Evolutionary conservation across 1,140 invertebrate species (phyloP).

Genomic region (Drosophila ogumai): DNA sequence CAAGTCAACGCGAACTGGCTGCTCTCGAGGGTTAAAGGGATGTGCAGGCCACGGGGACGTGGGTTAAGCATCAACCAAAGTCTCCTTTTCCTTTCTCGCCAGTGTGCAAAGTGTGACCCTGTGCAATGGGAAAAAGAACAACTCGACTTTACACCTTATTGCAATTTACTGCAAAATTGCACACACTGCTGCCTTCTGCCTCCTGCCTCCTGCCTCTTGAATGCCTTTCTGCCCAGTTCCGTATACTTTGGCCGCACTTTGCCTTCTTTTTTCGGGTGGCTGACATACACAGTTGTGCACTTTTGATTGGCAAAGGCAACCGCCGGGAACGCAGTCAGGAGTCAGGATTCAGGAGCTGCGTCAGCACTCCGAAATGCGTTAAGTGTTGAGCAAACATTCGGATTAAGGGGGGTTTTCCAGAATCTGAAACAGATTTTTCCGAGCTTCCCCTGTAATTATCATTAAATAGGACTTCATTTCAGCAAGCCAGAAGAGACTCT

Average conservation of each 20-base stretch:
- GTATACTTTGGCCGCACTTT: slow-evolving; percentile 45
- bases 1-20: slow-evolving; percentile 66
- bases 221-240: slow-evolving; percentile 19
- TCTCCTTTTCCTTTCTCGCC: slow-evolving; percentile 11
- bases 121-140: slow-evolving; percentile 35
- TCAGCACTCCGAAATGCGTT: slow-evolving; percentile 48
- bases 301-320: slow-evolving; percentile 58
- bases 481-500: neutral
- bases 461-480: neutral
- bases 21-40: slow-evolving; percentile 15
- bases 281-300: slow-evolving; percentile 55
- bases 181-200: slow-evolving; percentile 39
- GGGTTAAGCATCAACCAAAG: slow-evolving; percentile 26
- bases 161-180: slow-evolving; percentile 79
- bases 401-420: slow-evolving; percentile 18
- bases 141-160: slow-evolving; percentile 79
- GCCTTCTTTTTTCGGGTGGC: slow-evolving; percentile 12
- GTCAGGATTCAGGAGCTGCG: slow-evolving; percentile 8
- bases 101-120: slow-evolving; percentile 30
- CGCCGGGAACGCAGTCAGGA: slow-evolving; percentile 15
- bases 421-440: neutral
- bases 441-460: neutral
- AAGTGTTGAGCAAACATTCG: slow-evolving; percentile 44
- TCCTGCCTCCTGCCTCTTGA: slow-evolving; percentile 13
- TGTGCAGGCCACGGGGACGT: slow-evolving; percentile 3